phyloP scores from a whole-genome alignment of 53 echinoderm and acorn worm genomes.

The Stichopus horrens region DNA sequence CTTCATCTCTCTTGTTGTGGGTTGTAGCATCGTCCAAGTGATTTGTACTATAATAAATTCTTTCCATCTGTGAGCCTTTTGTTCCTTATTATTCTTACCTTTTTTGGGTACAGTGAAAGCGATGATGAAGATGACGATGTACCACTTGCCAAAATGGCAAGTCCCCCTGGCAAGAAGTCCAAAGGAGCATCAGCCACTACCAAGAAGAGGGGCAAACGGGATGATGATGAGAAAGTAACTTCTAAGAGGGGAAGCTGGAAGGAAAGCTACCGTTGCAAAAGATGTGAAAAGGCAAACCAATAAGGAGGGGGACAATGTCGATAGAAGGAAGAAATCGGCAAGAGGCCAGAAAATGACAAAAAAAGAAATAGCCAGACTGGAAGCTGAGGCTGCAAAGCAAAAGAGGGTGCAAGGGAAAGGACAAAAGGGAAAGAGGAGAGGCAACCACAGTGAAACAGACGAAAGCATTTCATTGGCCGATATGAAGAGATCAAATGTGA shows the following conservation, averaged over 20 bases:
- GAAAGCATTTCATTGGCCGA: constrained; percentile 39
- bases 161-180: constrained; percentile 31
- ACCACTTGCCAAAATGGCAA: constrained; percentile 26
- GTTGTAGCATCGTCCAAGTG: no score
- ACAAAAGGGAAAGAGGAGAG: not conserved
- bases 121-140: constrained; percentile 47
- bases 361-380: constrained; percentile 15
- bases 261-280: constrained; percentile 36
- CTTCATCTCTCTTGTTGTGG: no score
- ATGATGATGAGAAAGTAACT: not conserved
- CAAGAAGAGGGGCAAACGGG: constrained; percentile 11
- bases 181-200: not conserved
- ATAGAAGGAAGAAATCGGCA: constrained; percentile 8
- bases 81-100: not conserved
- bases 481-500: constrained; percentile 41
- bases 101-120: constrained; percentile 1
- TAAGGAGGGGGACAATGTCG: not conserved
- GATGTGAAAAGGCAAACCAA: constrained; percentile 4
- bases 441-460: constrained; percentile 38
- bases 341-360: constrained; percentile 39
- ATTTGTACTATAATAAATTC: no score
- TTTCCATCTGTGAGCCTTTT: no score
- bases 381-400: not conserved
- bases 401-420: constrained; percentile 10
- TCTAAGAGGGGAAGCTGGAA: constrained; percentile 21